A percentile compares a stretch with the other conserved stretches of the same genome.
Evolutionary conservation across 2,888 invertebrate genomes (phyloP).

Genomic region (Acanthosoma haemorrhoidale): DNA sequence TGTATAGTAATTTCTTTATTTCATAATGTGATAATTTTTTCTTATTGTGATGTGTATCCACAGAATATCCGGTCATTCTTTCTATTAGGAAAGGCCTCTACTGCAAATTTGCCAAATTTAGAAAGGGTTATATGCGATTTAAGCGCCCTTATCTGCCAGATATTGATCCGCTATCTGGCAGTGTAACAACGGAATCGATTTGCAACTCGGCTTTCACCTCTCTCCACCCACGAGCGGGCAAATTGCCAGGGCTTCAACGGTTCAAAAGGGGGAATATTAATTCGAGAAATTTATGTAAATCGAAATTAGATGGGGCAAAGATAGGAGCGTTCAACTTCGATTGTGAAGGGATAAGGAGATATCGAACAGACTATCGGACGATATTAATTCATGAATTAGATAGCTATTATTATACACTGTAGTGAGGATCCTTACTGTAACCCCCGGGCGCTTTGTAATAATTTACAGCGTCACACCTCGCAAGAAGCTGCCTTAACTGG

Average conservation of each 20-base stretch:
- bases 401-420: background rate
- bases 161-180: background rate
- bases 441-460: background rate
- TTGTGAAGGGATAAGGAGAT: constrained; percentile 10
- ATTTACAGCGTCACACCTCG: constrained; percentile 8
- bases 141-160: background rate
- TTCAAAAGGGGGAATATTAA: constrained; percentile 1
- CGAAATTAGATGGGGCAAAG: background rate
- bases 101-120: background rate
- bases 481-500: background rate
- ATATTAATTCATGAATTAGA: constrained; percentile 5
- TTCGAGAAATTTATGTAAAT: constrained; percentile 22
- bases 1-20: too few species aligned
- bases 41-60: too few species aligned
- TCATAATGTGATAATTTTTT: too few species aligned
- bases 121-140: background rate
- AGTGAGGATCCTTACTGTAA: background rate
- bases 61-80: too few species aligned
- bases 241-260: background rate
- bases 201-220: background rate
- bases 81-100: background rate
- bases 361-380: background rate
- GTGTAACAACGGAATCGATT: background rate
- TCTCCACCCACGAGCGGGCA: background rate
- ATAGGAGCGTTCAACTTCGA: constrained; percentile 4